Evolutionary conservation across 2,797 vertebrate genomes (phyloP).

Genomic region (Microctenopoma stevenorrisi): DNA sequence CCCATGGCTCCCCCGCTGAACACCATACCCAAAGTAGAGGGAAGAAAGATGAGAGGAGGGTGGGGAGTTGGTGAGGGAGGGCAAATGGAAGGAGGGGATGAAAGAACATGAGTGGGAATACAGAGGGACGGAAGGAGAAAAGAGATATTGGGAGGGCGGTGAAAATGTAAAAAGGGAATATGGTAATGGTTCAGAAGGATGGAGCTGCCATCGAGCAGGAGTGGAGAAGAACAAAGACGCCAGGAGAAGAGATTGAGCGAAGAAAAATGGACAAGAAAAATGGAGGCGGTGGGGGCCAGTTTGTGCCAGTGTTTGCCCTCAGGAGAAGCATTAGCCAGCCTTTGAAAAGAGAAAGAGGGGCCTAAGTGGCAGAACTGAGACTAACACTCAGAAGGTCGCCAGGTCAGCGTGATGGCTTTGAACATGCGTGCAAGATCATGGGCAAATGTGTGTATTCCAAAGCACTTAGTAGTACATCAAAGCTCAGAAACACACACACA

Average conservation of each 20-base stretch:
- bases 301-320: slow-evolving; percentile 65
- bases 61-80: not conserved
- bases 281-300: slow-evolving; percentile 41
- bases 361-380: slow-evolving; percentile 71
- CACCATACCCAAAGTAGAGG: slow-evolving; percentile 56
- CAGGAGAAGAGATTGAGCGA: slow-evolving; percentile 35
- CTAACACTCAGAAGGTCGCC: slow-evolving; percentile 69
- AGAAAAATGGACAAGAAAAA: slow-evolving; percentile 28
- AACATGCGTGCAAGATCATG: slow-evolving; percentile 5
- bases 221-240: slow-evolving; percentile 41
- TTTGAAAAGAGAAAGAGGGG: slow-evolving; percentile 76
- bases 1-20: slow-evolving; percentile 74
- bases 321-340: slow-evolving; percentile 74
- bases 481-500: not conserved
- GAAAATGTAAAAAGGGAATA: slow-evolving; percentile 37
- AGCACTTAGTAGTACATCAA: slow-evolving; percentile 17
- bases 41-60: slow-evolving; percentile 12
- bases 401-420: slow-evolving; percentile 49
- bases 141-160: slow-evolving; percentile 45
- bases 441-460: slow-evolving; percentile 2
- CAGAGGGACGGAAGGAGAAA: slow-evolving; percentile 34
- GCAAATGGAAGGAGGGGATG: slow-evolving; percentile 6
- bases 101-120: slow-evolving; percentile 45
- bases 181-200: slow-evolving; percentile 41
- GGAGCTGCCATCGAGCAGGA: slow-evolving; percentile 36